Evolutionary conservation across 2,888 invertebrate species (phyloP), one percentile per base, ranked within the genome.

Genomic region (Amitus sp.): DNA sequence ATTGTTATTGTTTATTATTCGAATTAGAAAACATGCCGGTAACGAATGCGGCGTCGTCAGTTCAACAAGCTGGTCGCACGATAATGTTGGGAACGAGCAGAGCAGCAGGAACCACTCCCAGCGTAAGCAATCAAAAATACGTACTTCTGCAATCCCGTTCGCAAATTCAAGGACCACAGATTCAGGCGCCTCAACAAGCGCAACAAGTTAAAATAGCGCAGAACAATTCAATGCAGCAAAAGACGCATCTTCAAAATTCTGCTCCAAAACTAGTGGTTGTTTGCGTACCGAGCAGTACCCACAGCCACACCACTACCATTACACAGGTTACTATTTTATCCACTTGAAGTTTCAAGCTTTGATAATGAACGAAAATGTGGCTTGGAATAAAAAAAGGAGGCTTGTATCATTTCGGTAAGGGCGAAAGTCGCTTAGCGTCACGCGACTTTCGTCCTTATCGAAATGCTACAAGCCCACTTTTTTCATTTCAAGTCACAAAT

Each of bases 201-300:
- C 54, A 57, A 45, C 65, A 65, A 50, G 63, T 66, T 3, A 73
- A 75, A 62, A 55, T 76, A 17, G 30, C 70, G 13, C 79, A 79
- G 45, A 65, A 62, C n/a, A 72, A 60, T 47, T 53, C 71, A n/a
- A 53, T 34, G 9, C 76, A 75, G 53, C 71, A 74, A 52, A 73
- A 76, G 18, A 66, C 78, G 33, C 82, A 81, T 48, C 51, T 76
- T 45, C 73, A 70, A 34, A 80, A 77, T 49, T 71, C 81, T n/a
- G 81, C 82, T 27, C 81, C 85, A 18, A 86, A 86, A 72, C 69
- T 86, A 55, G 85, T 86, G 9, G 84, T 86, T 12, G 84, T 86
- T 45, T 83, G 84, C 62, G 82, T 84, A 80, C 72, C 83, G 0
- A 72, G 73, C 48, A 77, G 72, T 47, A 74, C 77, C 52, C 79